These are phyloP conservation scores for Zaprionus ornatus DNA, from an alignment of 1,140 invertebrate species.

Conservation along the genomic window DNA sequence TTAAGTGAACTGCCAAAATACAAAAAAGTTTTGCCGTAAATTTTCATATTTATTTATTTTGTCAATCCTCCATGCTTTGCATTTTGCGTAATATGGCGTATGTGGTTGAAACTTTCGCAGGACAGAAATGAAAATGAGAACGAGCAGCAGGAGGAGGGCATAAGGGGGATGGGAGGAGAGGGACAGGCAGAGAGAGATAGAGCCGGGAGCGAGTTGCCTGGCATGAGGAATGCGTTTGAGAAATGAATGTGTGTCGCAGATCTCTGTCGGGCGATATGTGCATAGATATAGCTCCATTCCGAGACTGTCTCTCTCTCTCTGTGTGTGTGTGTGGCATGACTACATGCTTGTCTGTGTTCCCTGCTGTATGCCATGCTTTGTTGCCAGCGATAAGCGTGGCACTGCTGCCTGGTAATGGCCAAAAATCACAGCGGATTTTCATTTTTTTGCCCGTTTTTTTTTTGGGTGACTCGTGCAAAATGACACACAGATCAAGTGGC, in stretches of 20 bases:
- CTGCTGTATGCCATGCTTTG: conserved; percentile 49
- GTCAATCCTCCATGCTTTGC: conserved; percentile 70
- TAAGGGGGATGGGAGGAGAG: neutral
- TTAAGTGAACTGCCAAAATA: conserved; percentile 59
- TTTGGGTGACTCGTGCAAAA: conserved; percentile 34
- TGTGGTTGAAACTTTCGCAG: conserved; percentile 57
- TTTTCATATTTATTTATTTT: conserved; percentile 83
- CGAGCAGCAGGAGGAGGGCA: neutral
- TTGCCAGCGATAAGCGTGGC: conserved; percentile 57
- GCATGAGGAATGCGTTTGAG: conserved; percentile 53
- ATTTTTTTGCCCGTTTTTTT: conserved; percentile 13
- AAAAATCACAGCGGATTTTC: conserved; percentile 72
- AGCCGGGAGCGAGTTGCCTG: conserved; percentile 19
- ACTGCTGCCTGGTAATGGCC: conserved; percentile 67
- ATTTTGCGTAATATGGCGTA: conserved; percentile 55
- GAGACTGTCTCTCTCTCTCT: conserved; percentile 5
- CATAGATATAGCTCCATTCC: conserved; percentile 55
- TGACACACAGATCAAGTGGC: conserved; percentile 59
- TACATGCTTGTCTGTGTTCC: neutral
- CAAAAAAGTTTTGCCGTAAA: conserved; percentile 74
- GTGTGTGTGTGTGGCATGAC: conserved; percentile 27
- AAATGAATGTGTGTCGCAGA: conserved; percentile 55
- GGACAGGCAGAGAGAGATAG: neutral
- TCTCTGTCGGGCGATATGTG: conserved; percentile 62
- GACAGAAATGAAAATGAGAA: conserved; percentile 22